These are phyloP conservation scores for Sericinus montela DNA, from an alignment of 2,888 invertebrate genomes.

Conservation along the genomic window DNA sequence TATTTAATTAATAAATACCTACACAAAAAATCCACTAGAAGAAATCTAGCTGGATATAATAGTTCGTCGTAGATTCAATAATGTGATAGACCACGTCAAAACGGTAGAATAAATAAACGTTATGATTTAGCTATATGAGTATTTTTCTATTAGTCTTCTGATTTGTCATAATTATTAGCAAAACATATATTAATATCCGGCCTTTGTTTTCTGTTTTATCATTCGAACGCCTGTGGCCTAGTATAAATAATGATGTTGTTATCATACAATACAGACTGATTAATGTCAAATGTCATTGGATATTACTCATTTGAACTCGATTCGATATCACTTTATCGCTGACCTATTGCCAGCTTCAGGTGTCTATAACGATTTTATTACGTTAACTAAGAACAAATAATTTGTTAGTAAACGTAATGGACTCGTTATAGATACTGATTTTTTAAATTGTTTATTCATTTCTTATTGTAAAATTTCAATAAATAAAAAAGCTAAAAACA, in stretches of 20 bases:
- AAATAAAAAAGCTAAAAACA: too few species aligned
- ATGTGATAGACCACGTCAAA: too few species aligned
- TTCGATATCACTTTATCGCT: conserved; percentile 22
- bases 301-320: conserved; percentile 23
- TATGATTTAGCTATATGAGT: not conserved
- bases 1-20: too few species aligned
- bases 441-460: too few species aligned
- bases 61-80: too few species aligned
- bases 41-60: too few species aligned
- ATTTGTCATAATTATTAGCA: conserved; percentile 14
- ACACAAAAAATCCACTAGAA: too few species aligned
- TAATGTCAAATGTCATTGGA: conserved; percentile 52
- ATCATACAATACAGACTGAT: conserved; percentile 49
- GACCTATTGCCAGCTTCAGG: conserved; percentile 3
- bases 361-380: conserved; percentile 14
- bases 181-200: conserved; percentile 13
- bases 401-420: too few species aligned
- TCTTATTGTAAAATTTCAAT: too few species aligned
- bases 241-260: conserved; percentile 30
- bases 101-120: conserved; percentile 3
- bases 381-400: not conserved
- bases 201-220: conserved; percentile 30
- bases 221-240: conserved; percentile 19
- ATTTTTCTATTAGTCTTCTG: conserved; percentile 8
- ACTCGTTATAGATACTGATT: too few species aligned